Percentiles rank a stretch among this genome's conserved stretches.
Conservation (phyloP, 2,888 invertebrate species). For the Tetramorium bicarinatum region DNA sequence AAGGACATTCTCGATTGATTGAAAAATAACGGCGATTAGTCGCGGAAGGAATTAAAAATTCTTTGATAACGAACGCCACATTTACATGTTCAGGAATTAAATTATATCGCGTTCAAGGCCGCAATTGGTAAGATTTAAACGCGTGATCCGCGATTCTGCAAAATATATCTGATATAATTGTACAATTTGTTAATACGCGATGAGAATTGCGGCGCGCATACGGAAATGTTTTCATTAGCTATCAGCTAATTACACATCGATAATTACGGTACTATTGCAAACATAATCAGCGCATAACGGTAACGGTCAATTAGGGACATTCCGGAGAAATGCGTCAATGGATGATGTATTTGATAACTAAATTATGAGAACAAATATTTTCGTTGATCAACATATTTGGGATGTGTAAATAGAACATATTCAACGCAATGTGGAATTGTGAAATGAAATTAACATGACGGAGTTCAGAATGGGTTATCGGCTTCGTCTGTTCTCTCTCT, state of each 20-base stretch:
- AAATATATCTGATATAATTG: neutral
- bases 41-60: neutral
- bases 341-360: neutral
- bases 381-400: slow-evolving; percentile 25
- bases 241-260: slow-evolving; percentile 9
- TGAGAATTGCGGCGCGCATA: neutral
- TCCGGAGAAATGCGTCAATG: slow-evolving; percentile 6
- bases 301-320: slow-evolving; percentile 25
- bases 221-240: slow-evolving; percentile 4
- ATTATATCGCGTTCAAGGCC: neutral
- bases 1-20: neutral
- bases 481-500: neutral
- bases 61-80: neutral
- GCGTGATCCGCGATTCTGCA: neutral
- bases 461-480: slow-evolving; percentile 73
- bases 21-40: neutral
- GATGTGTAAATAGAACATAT: slow-evolving; percentile 49
- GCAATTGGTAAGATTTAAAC: neutral
- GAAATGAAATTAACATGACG: slow-evolving; percentile 64
- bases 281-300: slow-evolving; percentile 22
- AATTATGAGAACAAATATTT: slow-evolving; percentile 56
- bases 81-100: neutral
- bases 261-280: slow-evolving; percentile 28
- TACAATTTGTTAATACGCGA: neutral
- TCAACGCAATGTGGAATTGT: slow-evolving; percentile 52